phyloP scores from a whole-genome alignment of 2,888 invertebrate species.

The Sphaerophoria rueppellii region DNA sequence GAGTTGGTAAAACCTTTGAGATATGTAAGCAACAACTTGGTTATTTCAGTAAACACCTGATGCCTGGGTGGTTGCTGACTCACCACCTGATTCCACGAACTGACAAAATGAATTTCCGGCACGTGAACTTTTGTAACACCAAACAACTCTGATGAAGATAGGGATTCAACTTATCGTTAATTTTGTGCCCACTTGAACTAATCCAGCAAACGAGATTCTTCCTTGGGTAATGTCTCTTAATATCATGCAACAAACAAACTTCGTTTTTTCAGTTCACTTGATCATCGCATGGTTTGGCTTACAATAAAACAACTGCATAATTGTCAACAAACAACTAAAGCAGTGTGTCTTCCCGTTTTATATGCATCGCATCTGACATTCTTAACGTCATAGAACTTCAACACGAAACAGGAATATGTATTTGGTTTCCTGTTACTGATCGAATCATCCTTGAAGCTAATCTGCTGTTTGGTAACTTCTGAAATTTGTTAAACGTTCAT shows the following conservation, averaged over 20 bases:
- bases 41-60: constrained; percentile 19
- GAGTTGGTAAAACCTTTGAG: constrained; percentile 31
- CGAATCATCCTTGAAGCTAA: constrained; percentile 20
- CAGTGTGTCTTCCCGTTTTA: not conserved
- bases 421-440: constrained; percentile 1
- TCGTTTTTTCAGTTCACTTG: constrained; percentile 60
- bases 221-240: constrained; percentile 56
- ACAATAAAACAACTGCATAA: not conserved
- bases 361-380: constrained; percentile 24
- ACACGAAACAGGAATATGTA: not conserved
- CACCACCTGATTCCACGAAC: not conserved
- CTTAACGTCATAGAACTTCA: constrained; percentile 27
- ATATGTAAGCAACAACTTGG: constrained; percentile 31
- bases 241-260: constrained; percentile 52
- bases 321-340: constrained; percentile 1
- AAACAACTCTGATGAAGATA: not conserved
- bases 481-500: constrained; percentile 29
- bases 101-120: not conserved
- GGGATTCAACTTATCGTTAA: not conserved
- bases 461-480: constrained; percentile 48
- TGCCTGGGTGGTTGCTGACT: not conserved
- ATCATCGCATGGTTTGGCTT: constrained; percentile 18
- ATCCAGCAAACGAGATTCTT: not conserved
- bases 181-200: too few species aligned
- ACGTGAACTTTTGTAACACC: not conserved